Percentiles rank a stretch among this genome's conserved stretches.
These are phyloP conservation scores for Oxycera nigricornis DNA, from an alignment of 2,888 invertebrate species.

Conservation along the genomic window DNA sequence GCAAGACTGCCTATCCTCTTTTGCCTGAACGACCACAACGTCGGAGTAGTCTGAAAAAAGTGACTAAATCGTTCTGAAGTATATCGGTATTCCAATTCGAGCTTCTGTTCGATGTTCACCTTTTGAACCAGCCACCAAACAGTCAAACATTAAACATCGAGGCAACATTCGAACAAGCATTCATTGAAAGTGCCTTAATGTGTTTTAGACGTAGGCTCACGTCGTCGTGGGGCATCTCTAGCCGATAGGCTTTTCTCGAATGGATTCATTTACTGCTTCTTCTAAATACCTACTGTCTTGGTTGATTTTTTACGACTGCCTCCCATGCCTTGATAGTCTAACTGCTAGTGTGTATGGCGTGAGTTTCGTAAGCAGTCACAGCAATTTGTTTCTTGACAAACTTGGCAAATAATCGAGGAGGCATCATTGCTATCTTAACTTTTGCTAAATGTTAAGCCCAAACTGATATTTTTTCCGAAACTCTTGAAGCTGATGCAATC, in stretches of 20 bases:
- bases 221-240: neutral
- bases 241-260: constrained; percentile 21
- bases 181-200: constrained; percentile 31
- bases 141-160: constrained; percentile 19
- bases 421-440: constrained; percentile 2
- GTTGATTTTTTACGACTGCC: constrained; percentile 6
- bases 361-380: neutral
- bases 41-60: too few relatives aligned
- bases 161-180: constrained; percentile 31
- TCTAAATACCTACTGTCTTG: neutral
- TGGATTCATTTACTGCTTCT: constrained; percentile 20
- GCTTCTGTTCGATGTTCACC: constrained; percentile 38
- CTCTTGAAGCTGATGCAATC: neutral
- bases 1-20: too few relatives aligned
- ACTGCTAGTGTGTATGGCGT: constrained; percentile 14
- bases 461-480: neutral
- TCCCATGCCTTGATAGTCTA: constrained; percentile 19
- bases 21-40: too few relatives aligned
- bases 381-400: constrained; percentile 33
- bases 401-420: constrained; percentile 14
- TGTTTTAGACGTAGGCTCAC: neutral
- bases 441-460: neutral
- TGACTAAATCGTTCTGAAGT: neutral
- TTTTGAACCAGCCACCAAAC: constrained; percentile 19
- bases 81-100: neutral